These are phyloP conservation scores for Drosophila maculinotata DNA, from an alignment of 2,888 invertebrate species.

Conservation along the genomic window DNA sequence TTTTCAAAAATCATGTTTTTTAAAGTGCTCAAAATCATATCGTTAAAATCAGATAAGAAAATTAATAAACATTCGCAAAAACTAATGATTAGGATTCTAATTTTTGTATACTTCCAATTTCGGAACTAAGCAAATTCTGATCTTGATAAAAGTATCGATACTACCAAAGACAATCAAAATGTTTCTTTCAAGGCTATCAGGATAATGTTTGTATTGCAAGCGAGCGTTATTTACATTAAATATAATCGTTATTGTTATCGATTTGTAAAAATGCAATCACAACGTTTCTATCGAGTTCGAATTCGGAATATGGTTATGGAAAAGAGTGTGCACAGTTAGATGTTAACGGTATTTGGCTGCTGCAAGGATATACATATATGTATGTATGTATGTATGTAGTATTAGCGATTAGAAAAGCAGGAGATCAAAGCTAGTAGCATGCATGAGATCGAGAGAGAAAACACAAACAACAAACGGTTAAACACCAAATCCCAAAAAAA, in stretches of 20 bases:
- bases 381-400: not conserved
- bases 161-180: not conserved
- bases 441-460: slow-evolving; percentile 34
- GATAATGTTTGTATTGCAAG: no score
- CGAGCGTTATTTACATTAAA: no score
- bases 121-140: no score
- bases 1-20: no score
- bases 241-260: no score
- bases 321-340: not conserved
- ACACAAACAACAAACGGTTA: slow-evolving; percentile 19
- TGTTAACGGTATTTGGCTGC: slow-evolving; percentile 1
- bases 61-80: no score
- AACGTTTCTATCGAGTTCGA: no score
- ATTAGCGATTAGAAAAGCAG: slow-evolving; percentile 4
- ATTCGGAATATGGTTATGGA: slow-evolving; percentile 2
- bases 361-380: slow-evolving; percentile 11
- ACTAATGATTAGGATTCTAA: no score
- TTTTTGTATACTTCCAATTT: no score
- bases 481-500: slow-evolving; percentile 9
- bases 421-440: slow-evolving; percentile 24
- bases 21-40: no score
- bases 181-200: not conserved
- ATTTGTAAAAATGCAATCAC: no score
- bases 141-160: slow-evolving; percentile 2
- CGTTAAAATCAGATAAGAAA: not conserved